phyloP scores from a whole-genome alignment of 2,113 vertebrate genomes.

The Hippocampus guttulatus region DNA sequence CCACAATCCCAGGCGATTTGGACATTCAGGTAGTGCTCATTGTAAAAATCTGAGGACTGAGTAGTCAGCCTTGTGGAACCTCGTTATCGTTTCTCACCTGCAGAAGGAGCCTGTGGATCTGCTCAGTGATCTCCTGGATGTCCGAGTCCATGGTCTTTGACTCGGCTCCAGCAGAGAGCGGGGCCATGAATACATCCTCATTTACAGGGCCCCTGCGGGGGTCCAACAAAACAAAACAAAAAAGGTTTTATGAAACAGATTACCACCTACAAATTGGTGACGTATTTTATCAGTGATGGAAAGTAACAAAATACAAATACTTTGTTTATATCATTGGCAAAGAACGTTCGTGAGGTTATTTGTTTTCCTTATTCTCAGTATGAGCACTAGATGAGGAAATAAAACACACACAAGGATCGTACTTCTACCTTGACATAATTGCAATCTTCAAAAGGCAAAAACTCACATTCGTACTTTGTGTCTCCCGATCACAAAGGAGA shows the following conservation, averaged over 20 bases:
- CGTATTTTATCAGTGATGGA: not conserved
- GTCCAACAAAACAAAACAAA: not conserved
- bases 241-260: not conserved
- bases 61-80: not conserved
- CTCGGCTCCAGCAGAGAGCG: slow-evolving; percentile 51
- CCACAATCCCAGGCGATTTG: not conserved
- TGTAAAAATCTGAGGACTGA: not conserved
- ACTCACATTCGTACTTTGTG: slow-evolving; percentile 96
- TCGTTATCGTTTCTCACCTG: slow-evolving; percentile 72
- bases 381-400: too few species aligned
- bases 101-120: slow-evolving; percentile 86
- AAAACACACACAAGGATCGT: not conserved
- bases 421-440: not conserved
- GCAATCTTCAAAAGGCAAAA: not conserved
- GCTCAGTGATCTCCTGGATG: slow-evolving; percentile 86
- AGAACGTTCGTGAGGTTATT: too few species aligned
- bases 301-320: not conserved
- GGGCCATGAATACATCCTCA: slow-evolving; percentile 86
- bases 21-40: not conserved
- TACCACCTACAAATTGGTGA: not conserved
- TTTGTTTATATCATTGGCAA: too few species aligned
- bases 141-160: slow-evolving; percentile 76
- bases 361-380: too few species aligned
- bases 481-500: slow-evolving; percentile 91
- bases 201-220: slow-evolving; percentile 85